These are phyloP conservation scores for Caretta caretta DNA, from an alignment of 2,113 vertebrate genomes.

Conservation along the genomic window DNA sequence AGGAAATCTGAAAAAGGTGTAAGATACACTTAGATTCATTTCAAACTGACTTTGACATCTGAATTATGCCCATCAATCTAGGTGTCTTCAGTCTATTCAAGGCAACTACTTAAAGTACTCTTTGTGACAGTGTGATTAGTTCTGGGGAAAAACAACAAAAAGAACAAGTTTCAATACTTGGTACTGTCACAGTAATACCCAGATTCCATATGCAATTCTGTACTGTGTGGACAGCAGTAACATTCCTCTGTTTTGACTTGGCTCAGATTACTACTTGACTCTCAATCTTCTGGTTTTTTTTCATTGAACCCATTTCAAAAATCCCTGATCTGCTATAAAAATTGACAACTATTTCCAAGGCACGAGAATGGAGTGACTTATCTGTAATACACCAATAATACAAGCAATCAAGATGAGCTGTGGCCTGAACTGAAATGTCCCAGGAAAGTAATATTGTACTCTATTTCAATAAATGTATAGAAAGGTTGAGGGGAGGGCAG, in stretches of 20 bases:
- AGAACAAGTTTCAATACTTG: not conserved
- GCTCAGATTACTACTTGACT: not conserved
- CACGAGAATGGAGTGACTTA: not conserved
- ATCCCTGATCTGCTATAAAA: not conserved
- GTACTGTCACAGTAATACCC: not conserved
- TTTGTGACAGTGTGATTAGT: not conserved
- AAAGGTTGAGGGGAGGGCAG: not conserved
- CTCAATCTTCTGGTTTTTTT: not conserved
- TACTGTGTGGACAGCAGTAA: not conserved
- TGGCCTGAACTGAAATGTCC: not conserved
- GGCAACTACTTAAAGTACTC: not conserved
- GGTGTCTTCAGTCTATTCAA: not conserved
- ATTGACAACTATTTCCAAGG: not conserved
- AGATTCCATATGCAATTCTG: not conserved
- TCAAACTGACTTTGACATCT: not conserved
- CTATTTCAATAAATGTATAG: not conserved
- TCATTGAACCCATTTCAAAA: not conserved
- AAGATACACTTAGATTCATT: not conserved
- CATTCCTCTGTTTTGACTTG: not conserved
- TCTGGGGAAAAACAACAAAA: not conserved
- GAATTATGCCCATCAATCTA: not conserved
- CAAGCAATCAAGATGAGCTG: not conserved
- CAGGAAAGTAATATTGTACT: not conserved
- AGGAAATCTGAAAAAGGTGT: not conserved
- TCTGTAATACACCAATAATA: not conserved